These are phyloP conservation scores for Cephalophus harveyi DNA, from an alignment of 2,113 vertebrate genomes.

Conservation along the genomic window DNA sequence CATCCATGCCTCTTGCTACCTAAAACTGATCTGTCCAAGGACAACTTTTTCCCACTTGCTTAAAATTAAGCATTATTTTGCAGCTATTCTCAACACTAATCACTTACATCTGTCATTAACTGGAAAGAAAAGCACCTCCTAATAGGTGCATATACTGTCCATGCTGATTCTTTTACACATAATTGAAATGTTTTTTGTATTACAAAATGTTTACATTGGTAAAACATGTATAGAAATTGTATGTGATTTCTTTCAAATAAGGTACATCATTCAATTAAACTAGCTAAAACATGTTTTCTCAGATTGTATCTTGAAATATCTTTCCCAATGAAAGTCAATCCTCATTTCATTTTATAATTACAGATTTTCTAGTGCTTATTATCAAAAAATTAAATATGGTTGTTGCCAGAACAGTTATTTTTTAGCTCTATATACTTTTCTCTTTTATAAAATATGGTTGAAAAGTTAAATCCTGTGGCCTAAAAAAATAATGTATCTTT, in stretches of 20 bases:
- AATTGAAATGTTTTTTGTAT: not conserved
- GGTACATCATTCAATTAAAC: not conserved
- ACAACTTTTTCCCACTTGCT: not conserved
- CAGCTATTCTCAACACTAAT: not conserved
- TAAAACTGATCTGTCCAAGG: not conserved
- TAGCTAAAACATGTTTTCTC: not conserved
- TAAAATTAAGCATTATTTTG: constrained; percentile 16
- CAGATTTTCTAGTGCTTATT: not conserved
- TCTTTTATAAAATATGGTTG: not conserved
- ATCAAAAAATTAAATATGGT: not conserved
- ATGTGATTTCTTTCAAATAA: constrained; percentile 16
- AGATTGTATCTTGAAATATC: not conserved
- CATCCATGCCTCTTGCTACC: not conserved
- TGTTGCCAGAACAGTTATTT: not conserved
- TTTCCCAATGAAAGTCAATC: not conserved
- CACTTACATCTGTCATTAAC: not conserved
- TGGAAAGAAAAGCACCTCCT: not conserved
- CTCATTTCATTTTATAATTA: not conserved
- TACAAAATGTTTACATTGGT: not conserved
- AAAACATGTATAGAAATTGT: not conserved
- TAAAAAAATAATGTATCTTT: not conserved
- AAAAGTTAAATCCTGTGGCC: constrained; percentile 1
- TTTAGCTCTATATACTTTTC: not conserved
- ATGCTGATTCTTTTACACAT: not conserved
- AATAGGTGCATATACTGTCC: not conserved